Evolutionary conservation across 2,113 vertebrate genomes (phyloP), one percentile per base, ranked within the genome.

Genomic region (Hyaena hyaena): DNA sequence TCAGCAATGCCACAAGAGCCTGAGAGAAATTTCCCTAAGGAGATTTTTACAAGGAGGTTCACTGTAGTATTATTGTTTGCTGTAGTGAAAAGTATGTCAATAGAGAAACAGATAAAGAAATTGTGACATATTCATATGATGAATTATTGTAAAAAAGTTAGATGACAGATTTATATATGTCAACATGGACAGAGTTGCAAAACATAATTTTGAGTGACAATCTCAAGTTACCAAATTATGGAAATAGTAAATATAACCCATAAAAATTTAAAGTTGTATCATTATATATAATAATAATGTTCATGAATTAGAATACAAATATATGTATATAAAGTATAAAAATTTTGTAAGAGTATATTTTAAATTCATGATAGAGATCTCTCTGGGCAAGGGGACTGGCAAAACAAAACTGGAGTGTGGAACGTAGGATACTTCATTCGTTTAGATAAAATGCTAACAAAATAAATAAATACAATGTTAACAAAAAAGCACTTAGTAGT

Each of bases 311-410:
- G 69, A 33, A 63, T 77, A 43, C 2, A 89, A 69, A 48, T 55
- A 53, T 26, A 43, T 80, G 16, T 82, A 19, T 88, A 4, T 53
- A 68, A 43, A 50, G 5, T 53, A 71, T 84, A 80, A 17, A 79
- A 31, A 10, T 50, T 68, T 85, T 88, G 19, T 90, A 77, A 90
- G 7, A 7, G 10, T 76, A 12, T 24, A 58, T 61, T 43, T 96
- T 63, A 80, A 93, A 76, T 89, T 92, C 33, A 65, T 61, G 69
- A 85, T 66, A 66, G 31, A 83, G 21, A 53, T 88, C 88, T 88
- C 31, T 90, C 48, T 81, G 65, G 15, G 21, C 53, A 45, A 87
- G 1, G 33, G n/a, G 71, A 19, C 39, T 53, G 28, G 28, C 21
- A 39, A 8, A 35, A 68, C 2, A 93, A 24, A 95, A 92, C 5